Base-by-base conservation (phyloP, 2,113 vertebrate species). In the Plecturocebus donacophilus region DNA sequence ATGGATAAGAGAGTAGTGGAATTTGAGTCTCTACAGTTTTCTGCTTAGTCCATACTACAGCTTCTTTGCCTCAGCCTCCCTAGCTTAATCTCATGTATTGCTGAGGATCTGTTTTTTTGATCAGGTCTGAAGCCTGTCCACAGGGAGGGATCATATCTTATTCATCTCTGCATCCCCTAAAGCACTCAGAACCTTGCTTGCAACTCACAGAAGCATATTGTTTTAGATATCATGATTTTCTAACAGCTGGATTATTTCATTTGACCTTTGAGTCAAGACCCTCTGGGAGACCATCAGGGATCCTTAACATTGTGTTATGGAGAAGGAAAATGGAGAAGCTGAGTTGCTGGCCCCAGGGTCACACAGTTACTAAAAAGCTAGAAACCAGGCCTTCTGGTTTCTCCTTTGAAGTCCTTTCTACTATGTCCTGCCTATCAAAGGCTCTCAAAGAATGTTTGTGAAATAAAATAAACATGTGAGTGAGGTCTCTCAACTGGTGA, bases 201-300 rank as follows among this genome's bases (percentile, higher is more conserved):
- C 19, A 40, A 45, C 70, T 92, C 61, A 80, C 30, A 54, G 64
- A 90, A 90, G 61, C 42, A 76, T n/a, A 17, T 0, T n/a, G n/a
- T n/a, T 25, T 35, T 40, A 14, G 86, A 56, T 19, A 52, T 47
- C 2, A 0, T 56, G 49, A 3, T 42, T 49, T 89, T 82, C 35
- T 47, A 91, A 91, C 1, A 58, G 71, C 27, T 64, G 52, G 56
- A 32, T 71, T 47, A 85, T 71, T 25, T 52, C 23, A 84, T 16
- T 66, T 93, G 83, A 95, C 40, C 32, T 87, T 27, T 73, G 66
- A 93, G 58, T 91, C 66, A 94, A 89, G 66, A 61, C 6, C 35
- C n/a, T 42, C 38, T 89, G 77, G 42, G 73, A 61, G 73, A 45
- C 10, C 45, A 66, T 20, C 10, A 70, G n/a, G 30, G 75, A 86